Base-by-base conservation (phyloP, 2,888 invertebrate species). In the Melanargia galathea region DNA sequence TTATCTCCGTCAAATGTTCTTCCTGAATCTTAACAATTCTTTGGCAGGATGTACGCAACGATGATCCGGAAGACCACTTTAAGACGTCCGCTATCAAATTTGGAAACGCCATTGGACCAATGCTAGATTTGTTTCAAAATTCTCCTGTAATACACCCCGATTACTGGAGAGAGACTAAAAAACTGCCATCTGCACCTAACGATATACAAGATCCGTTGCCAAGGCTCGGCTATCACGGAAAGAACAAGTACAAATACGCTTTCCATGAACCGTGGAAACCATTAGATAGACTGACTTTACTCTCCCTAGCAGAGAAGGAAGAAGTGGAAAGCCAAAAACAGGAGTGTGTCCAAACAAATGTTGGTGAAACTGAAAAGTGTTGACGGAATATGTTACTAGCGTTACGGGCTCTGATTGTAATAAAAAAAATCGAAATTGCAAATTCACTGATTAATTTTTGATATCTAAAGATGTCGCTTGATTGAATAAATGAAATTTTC, bases 181-280 rank as follows among this genome's bases (percentile, higher is more conserved):
- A 70, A 60, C 49, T 78, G 38, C 65, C 69, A 7, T 52, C 57
- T 5, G 51, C 67, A 10, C 58, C 67, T 5, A 71, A 75, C 24
- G 68, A 73, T 0, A 72, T 74, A 0, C 76, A 72, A 18, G 80
- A 78, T 0, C 70, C 72, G 1, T 51, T 81, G 20, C 81, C 84
- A 0, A 82, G 80, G 58, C 78, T 90, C 8, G 86, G 90, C 0
- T 90, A 90, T 66, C 90, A 90, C 56, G 90, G 90, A 0, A 80
- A 69, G 43, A 80, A 63, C 52, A 90, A 87, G 68, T 88, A 83
- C 65, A 90, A 86, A 65, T 89, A 81, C 64, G 90, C 90, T 0
- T 90, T 90, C 69, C 90, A 90, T 52, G 90, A 90, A 68, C 90
- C 90, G 0, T 90, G 90, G 90, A 84, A 78, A 46, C 90, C 90